Conservation (phyloP, 2,888 invertebrate species). For the Cerastis rubricosa region DNA sequence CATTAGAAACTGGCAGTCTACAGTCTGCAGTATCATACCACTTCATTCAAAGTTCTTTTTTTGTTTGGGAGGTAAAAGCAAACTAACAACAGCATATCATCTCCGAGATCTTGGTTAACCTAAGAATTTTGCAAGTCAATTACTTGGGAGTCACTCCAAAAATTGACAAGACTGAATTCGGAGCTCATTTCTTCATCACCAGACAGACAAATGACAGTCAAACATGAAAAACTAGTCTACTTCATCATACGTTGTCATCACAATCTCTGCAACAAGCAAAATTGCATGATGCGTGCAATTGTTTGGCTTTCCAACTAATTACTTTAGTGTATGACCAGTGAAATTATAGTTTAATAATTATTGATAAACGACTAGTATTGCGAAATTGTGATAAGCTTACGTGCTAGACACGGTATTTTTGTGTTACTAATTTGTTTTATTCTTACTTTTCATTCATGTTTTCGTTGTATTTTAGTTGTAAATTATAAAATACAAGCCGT, state of each 20-base stretch:
- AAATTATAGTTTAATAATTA: constrained; percentile 52
- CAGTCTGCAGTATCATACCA: too few relatives aligned
- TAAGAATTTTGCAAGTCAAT: too few relatives aligned
- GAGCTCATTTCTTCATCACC: neutral
- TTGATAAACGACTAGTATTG: constrained; percentile 50
- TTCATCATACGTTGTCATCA: constrained; percentile 37
- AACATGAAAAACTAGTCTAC: neutral
- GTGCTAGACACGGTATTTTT: constrained; percentile 37
- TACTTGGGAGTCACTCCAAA: too few relatives aligned
- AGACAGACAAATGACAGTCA: neutral
- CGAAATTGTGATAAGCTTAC: constrained; percentile 52
- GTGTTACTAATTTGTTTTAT: constrained; percentile 32
- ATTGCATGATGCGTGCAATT: constrained; percentile 46
- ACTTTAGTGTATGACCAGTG: constrained; percentile 29
- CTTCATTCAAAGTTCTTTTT: too few relatives aligned
- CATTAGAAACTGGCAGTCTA: neutral
- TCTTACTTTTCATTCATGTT: constrained; percentile 36
- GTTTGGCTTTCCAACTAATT: constrained; percentile 56
- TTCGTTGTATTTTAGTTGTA: neutral
- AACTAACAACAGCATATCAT: too few relatives aligned
- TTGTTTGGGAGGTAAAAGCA: too few relatives aligned
- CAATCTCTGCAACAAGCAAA: constrained; percentile 7
- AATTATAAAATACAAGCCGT: neutral
- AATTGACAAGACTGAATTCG: neutral
- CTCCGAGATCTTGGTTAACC: too few relatives aligned